These are phyloP conservation scores for Acheta domesticus DNA, from an alignment of 2,888 invertebrate genomes.

Conservation along the genomic window DNA sequence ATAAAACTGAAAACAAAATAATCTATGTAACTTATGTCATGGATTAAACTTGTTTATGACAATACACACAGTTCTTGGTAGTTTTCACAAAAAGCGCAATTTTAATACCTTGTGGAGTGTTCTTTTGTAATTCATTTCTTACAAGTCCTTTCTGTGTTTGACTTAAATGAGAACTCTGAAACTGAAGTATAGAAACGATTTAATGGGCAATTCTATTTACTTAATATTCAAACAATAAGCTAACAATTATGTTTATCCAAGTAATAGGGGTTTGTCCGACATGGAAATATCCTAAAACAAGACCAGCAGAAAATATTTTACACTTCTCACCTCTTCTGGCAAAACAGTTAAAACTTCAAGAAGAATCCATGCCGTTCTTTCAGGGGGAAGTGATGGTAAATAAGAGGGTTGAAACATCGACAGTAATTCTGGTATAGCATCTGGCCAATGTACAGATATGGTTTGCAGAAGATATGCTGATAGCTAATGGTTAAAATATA, in stretches of 20 bases:
- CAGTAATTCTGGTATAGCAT: slow-evolving; percentile 73
- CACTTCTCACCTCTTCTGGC: slow-evolving; percentile 73
- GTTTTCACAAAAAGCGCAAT: neutral
- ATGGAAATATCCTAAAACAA: no score
- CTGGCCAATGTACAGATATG: slow-evolving; percentile 55
- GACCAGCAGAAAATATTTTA: no score
- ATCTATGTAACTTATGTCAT: neutral
- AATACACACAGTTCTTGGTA: neutral
- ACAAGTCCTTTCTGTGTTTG: slow-evolving; percentile 48
- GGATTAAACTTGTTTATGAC: neutral
- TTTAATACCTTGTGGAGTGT: slow-evolving; percentile 42
- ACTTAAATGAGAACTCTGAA: slow-evolving; percentile 50
- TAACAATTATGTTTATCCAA: neutral
- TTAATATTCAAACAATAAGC: slow-evolving; percentile 22
- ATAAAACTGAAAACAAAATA: slow-evolving; percentile 40
- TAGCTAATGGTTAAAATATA: slow-evolving; percentile 55
- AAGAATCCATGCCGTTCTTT: slow-evolving; percentile 63
- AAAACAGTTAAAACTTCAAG: slow-evolving; percentile 81
- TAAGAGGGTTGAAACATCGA: slow-evolving; percentile 56
- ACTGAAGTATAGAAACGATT: slow-evolving; percentile 43
- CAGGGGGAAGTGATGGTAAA: slow-evolving; percentile 58
- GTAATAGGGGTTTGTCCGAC: no score
- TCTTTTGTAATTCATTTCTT: slow-evolving; percentile 47
- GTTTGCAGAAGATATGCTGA: slow-evolving; percentile 77
- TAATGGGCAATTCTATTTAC: neutral